A percentile compares a stretch with the other conserved stretches of the same genome.
Conservation (phyloP, 2,888 invertebrate species). For the Malacosoma neustria region DNA sequence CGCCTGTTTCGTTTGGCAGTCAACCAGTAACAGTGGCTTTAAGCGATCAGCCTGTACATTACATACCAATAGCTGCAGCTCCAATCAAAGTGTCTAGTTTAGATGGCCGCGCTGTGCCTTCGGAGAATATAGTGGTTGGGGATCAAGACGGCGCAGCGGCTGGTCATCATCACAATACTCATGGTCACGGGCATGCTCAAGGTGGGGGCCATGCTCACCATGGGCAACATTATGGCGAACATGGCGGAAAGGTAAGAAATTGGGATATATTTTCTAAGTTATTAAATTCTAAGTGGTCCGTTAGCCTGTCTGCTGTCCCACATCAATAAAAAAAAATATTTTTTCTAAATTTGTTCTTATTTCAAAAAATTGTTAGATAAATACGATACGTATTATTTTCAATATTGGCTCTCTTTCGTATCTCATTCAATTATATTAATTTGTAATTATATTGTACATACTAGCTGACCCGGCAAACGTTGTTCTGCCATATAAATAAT, state of each 20-base stretch:
- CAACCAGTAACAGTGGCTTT: conserved; percentile 1
- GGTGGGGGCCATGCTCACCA: conserved; percentile 74
- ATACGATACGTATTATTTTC: too few relatives aligned
- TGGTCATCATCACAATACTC: conserved; percentile 38
- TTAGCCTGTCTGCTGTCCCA: too few relatives aligned
- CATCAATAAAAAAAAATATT: neutral
- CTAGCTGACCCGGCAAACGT: too few relatives aligned
- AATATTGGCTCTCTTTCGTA: too few relatives aligned
- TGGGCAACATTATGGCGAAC: conserved; percentile 62
- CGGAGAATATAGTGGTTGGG: conserved; percentile 25
- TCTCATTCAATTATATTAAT: too few relatives aligned
- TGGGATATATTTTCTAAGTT: too few relatives aligned
- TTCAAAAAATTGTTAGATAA: too few relatives aligned
- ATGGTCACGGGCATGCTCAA: conserved; percentile 43
- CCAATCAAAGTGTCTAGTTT: conserved; percentile 19
- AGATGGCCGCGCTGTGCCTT: conserved; percentile 20
- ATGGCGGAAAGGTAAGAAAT: conserved; percentile 70
- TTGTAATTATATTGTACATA: too few relatives aligned
- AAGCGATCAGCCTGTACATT: conserved; percentile 20
- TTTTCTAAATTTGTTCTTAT: neutral
- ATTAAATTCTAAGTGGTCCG: too few relatives aligned
- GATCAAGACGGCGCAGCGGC: conserved; percentile 33
- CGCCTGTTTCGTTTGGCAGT: neutral
- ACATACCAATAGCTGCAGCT: conserved; percentile 18
- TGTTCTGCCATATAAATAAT: too few relatives aligned